Evolutionary conservation across 1,140 invertebrate species (phyloP).

Genomic region (Oryzaephilus surinamensis): DNA sequence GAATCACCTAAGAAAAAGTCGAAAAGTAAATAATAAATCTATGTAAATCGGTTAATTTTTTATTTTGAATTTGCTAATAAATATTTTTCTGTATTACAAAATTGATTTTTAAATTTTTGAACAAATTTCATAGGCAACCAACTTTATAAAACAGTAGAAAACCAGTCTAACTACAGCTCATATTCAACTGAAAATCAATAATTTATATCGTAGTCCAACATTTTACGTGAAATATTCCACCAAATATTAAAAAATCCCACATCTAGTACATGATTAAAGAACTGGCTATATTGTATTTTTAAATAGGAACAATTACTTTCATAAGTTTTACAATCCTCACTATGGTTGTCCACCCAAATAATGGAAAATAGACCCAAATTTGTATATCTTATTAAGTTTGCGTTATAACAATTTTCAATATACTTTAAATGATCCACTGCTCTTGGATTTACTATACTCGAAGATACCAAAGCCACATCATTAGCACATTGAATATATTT

Average conservation of each 20-base stretch:
- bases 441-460: conserved; percentile 52
- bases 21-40: conserved; percentile 11
- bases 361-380: conserved; percentile 62
- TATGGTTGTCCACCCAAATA: conserved; percentile 62
- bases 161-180: no score
- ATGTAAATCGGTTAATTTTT: no score
- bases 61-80: no score
- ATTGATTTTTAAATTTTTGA: no score
- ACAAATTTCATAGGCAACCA: no score
- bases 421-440: conserved; percentile 53
- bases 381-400: conserved; percentile 50
- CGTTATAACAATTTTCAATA: conserved; percentile 52
- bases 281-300: conserved; percentile 47
- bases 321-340: conserved; percentile 53
- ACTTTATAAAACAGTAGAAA: no score
- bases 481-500: conserved; percentile 46
- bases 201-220: conserved; percentile 71
- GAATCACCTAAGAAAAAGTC: conserved; percentile 10
- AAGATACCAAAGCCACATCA: conserved; percentile 53
- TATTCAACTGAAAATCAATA: no score
- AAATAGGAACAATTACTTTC: conserved; percentile 62
- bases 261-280: conserved; percentile 59
- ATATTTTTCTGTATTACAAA: no score
- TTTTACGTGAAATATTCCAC: conserved; percentile 58
- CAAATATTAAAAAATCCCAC: conserved; percentile 66